A percentile compares a stretch with the other conserved stretches of the same genome.
Evolutionary conservation across 2,113 vertebrate genomes (phyloP).

Genomic region (Pollimyrus isidori): DNA sequence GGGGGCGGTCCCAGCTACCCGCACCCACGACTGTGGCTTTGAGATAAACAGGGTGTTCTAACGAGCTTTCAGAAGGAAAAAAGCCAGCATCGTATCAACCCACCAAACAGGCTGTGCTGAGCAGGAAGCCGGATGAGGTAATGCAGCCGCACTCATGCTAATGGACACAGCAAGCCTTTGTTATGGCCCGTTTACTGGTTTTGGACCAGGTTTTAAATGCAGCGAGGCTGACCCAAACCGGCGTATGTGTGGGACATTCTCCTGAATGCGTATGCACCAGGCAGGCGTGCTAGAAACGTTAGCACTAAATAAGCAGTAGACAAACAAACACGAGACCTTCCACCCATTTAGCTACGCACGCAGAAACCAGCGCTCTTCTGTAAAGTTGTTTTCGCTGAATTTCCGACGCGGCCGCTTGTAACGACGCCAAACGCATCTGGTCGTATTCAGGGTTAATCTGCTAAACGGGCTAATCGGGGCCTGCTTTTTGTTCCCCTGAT

Average conservation of each 20-base stretch:
- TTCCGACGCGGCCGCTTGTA: neutral
- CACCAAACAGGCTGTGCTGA: neutral
- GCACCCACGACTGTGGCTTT: neutral
- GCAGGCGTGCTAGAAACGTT: neutral
- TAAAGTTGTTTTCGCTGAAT: neutral
- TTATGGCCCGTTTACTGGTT: neutral
- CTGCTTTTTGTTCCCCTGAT: neutral
- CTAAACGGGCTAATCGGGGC: neutral
- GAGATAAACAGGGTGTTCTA: conserved; percentile 4
- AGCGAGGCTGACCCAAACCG: neutral
- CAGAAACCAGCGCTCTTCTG: conserved; percentile 3
- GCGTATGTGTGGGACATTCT: neutral
- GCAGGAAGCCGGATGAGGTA: neutral
- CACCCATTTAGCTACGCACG: neutral
- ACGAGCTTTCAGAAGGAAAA: neutral
- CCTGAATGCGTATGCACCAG: neutral
- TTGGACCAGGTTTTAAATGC: neutral
- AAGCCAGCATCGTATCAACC: neutral
- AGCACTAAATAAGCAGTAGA: neutral
- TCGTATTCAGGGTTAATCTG: neutral
- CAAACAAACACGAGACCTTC: neutral
- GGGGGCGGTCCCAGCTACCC: neutral
- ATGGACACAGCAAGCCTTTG: neutral
- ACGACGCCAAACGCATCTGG: conserved; percentile 15
- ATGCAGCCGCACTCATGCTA: neutral